Evolutionary conservation across 64 coral and sea anemone genomes (phyloP).

Genomic region (Montipora cactus): DNA sequence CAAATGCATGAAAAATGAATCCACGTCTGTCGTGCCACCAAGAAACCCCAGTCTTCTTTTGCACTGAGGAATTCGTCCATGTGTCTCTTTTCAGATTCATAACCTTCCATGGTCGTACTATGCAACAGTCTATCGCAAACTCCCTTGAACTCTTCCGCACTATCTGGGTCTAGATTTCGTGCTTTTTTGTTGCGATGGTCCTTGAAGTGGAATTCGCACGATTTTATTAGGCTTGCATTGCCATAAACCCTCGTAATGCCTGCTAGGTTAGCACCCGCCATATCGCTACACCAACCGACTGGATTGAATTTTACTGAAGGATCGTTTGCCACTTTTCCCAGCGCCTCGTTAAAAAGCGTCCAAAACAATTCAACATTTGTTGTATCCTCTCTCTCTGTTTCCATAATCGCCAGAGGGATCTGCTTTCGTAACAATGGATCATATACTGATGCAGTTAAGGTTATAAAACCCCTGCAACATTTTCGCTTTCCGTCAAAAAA

Average conservation of each 20-base stretch:
- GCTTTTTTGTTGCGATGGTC: slow-evolving; percentile 55
- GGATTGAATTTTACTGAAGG: slow-evolving; percentile 5
- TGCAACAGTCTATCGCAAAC: background rate
- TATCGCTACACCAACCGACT: slow-evolving; percentile 24
- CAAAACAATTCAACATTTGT: slow-evolving; percentile 16
- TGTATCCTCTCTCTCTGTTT: background rate
- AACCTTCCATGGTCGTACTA: background rate
- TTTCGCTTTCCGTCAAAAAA: slow-evolving; percentile 46
- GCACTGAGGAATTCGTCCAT: slow-evolving; percentile 40
- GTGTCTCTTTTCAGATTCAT: slow-evolving; percentile 20
- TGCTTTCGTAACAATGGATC: slow-evolving; percentile 25
- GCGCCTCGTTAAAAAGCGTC: slow-evolving; percentile 15
- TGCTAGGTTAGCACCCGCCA: slow-evolving; percentile 39
- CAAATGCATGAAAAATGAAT: slow-evolving; percentile 5
- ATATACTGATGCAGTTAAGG: slow-evolving; percentile 41
- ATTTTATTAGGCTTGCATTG: background rate
- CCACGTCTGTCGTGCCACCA: slow-evolving; percentile 72
- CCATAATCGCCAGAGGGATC: slow-evolving; percentile 24
- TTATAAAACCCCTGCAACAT: slow-evolving; percentile 24
- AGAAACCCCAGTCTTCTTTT: background rate
- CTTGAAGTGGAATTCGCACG: slow-evolving; percentile 62
- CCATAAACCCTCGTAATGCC: slow-evolving; percentile 9
- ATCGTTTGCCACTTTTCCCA: background rate
- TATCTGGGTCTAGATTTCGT: slow-evolving; percentile 28
- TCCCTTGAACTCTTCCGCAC: slow-evolving; percentile 51